Base-by-base conservation (phyloP, 2,888 invertebrate genomes). In the Endotricha flammealis region DNA sequence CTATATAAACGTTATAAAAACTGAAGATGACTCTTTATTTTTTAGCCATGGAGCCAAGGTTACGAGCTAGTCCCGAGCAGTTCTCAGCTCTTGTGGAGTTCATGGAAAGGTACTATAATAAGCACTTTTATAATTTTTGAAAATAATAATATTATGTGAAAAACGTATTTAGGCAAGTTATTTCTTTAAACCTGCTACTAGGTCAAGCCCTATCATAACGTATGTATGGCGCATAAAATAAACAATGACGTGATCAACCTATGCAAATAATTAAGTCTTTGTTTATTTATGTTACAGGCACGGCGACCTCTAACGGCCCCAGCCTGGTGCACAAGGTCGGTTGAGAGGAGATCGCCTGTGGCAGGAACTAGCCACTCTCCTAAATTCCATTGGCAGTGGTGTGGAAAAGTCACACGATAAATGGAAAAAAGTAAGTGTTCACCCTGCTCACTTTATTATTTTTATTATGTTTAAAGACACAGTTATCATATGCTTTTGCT, bases 291-390 rank as follows among this genome's bases (percentile, higher is more conserved):
- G 24, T 38, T 23, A 5, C 32, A 42, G 42, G 8, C 27, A 42
- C 30, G 46, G 42, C 24, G 46, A 47, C 29, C 22, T 44, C 20
- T 24, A 40, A 2, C 38, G 39, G 25, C 42, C 47, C 6, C 47
- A 39, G 24, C 38, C 13, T 11, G 47, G 47, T 17, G 32, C 36
- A 14, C 44, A 42, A 32, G 42, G 42, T 12, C 36, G 42, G 8
- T 6, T 42, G 11, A 41, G 33, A 14, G 25, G 36, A 10, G 44
- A 42, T 4, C 34, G 35, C 4, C 24, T 42, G 33, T 44, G 42
- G 44, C 29, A 39, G 10, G 42, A 42, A 16, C 13, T 44, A 7
- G 27, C 31, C 7, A 14, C 22, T 10, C 7, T 36, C 9, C 36
- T 44, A 17, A 44, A 47, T 30, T 39, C 44, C 7, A 12, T 44